phyloP scores from a whole-genome alignment of 1,140 invertebrate species.

The Drosophila repletoides region DNA sequence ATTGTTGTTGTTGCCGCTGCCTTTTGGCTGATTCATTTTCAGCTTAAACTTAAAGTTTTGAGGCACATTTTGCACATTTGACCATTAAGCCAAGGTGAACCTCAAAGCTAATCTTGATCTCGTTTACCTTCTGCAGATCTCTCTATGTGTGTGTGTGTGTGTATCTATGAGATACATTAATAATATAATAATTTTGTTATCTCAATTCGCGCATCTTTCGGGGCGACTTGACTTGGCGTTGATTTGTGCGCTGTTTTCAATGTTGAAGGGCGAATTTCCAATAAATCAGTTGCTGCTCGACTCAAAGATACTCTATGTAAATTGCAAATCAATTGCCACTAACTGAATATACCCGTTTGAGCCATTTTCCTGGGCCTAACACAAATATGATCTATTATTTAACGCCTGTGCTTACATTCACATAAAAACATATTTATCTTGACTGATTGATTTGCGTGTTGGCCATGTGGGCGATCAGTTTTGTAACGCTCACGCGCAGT shows the following conservation, averaged over 20 bases:
- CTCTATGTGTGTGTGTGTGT: slow-evolving; percentile 13
- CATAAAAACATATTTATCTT: no score
- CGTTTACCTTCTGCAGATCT: slow-evolving; percentile 68
- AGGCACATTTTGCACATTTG: slow-evolving; percentile 76
- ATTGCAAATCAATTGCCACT: no score
- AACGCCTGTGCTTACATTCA: no score
- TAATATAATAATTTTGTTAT: slow-evolving; percentile 51
- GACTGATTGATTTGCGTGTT: slow-evolving; percentile 43
- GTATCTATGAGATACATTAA: slow-evolving; percentile 21
- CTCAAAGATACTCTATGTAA: not conserved
- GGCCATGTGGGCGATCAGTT: slow-evolving; percentile 63
- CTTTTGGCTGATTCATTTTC: slow-evolving; percentile 45
- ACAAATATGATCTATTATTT: slow-evolving; percentile 39
- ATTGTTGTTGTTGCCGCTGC: slow-evolving; percentile 19
- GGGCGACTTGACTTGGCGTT: slow-evolving; percentile 30
- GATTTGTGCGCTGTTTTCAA: slow-evolving; percentile 22
- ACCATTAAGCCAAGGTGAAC: slow-evolving; percentile 79
- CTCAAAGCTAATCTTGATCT: slow-evolving; percentile 74
- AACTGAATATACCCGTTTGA: no score
- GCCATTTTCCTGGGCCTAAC: no score
- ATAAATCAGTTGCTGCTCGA: no score
- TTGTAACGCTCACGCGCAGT: slow-evolving; percentile 55
- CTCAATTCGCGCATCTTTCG: slow-evolving; percentile 57
- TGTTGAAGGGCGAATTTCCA: slow-evolving; percentile 51
- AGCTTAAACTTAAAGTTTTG: slow-evolving; percentile 41